Conservation (phyloP, 1,140 invertebrate species). For the Rhopalosiphum maidis region DNA sequence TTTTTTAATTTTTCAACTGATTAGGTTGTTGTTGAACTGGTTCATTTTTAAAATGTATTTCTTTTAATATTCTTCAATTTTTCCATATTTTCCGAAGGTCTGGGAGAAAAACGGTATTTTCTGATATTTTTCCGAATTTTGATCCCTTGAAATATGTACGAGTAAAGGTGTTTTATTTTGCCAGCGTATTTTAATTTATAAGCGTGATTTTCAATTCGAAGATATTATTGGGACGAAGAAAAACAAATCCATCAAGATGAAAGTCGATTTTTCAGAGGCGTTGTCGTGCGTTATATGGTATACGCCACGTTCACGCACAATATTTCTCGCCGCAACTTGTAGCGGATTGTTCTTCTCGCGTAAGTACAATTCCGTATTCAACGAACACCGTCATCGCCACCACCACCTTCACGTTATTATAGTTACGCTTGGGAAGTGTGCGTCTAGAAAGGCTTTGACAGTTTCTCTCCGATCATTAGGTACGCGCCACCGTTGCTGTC, state of each 20-base stretch:
- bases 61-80: too few relatives aligned
- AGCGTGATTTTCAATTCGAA: not conserved
- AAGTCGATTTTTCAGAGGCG: conserved; percentile 12
- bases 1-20: too few relatives aligned
- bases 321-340: not conserved
- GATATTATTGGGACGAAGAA: not conserved
- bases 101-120: too few relatives aligned
- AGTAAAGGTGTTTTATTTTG: not conserved
- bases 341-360: not conserved
- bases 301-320: conserved; percentile 17
- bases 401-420: too few relatives aligned
- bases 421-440: too few relatives aligned
- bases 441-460: too few relatives aligned
- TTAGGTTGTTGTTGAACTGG: too few relatives aligned
- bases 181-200: not conserved
- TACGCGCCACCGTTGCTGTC: not conserved
- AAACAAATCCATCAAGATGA: not conserved
- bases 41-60: too few relatives aligned
- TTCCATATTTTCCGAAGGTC: too few relatives aligned
- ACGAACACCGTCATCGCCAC: too few relatives aligned
- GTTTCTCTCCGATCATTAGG: not conserved
- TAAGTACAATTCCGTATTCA: not conserved
- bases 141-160: too few relatives aligned
- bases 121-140: too few relatives aligned
- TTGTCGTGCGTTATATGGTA: not conserved